A percentile compares a stretch with the other conserved stretches of the same genome.
phyloP scores from a whole-genome alignment of 2,888 invertebrate species.

The Aspidiotus rigidus region DNA sequence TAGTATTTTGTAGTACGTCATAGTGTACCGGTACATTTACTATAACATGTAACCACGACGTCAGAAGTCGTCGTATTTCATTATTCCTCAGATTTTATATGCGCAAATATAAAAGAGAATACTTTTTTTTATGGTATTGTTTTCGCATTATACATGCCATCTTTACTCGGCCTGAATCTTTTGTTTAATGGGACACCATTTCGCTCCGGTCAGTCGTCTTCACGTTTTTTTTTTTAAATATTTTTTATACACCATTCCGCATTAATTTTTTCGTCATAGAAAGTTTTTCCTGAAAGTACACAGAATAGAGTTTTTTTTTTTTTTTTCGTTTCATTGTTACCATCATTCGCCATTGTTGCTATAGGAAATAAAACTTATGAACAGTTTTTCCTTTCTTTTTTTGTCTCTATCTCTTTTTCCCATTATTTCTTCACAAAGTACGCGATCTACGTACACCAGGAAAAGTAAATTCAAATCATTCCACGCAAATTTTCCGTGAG shows the following conservation, averaged over 20 bases:
- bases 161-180: conserved; percentile 30
- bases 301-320: too few species aligned
- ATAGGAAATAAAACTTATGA: not conserved
- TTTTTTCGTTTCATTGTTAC: conserved; percentile 30
- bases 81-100: not conserved
- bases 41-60: too few species aligned
- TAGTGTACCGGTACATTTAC: too few species aligned
- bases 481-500: conserved; percentile 7
- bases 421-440: too few species aligned
- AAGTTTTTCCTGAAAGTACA: conserved; percentile 30
- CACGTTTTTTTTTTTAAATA: conserved; percentile 32
- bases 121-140: conserved; percentile 28
- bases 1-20: too few species aligned
- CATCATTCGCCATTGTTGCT: conserved; percentile 25
- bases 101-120: conserved; percentile 28
- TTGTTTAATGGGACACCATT: conserved; percentile 31
- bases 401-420: too few species aligned
- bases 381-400: not conserved
- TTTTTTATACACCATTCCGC: conserved; percentile 24
- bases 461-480: conserved; percentile 15
- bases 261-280: conserved; percentile 30
- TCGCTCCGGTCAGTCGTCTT: conserved; percentile 30
- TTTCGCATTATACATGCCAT: conserved; percentile 31
- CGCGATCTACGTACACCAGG: too few species aligned
- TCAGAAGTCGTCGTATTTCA: not conserved